Base-by-base conservation (phyloP, 2,888 invertebrate genomes). In the Lutraria lutraria region DNA sequence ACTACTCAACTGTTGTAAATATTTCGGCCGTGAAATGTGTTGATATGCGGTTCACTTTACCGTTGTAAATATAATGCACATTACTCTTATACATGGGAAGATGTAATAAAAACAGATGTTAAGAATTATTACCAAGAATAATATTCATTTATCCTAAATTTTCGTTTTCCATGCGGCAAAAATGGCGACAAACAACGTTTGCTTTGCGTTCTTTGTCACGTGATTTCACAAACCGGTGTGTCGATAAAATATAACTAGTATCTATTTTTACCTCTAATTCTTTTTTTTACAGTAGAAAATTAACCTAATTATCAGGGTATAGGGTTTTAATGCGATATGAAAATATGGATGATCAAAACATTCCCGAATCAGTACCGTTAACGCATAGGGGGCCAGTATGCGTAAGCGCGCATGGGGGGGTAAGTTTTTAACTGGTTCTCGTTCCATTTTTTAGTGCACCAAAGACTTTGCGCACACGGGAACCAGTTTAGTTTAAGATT, bases 141-240 rank as follows among this genome's bases (percentile, higher is more conserved):
- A 21, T 52, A 52, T 53, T 52, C 81, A 53, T 54, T 53, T 54
- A 29, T 21, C 52, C 53, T 52, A 4, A 25, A 81, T 53, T 53
- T 81, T 81, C 31, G 81, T n/a, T 29, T 34, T 34, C 19, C 82
- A 60, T 82, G 82, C 82, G 82, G 56, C 34, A 31, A 82, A 82
- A 82, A 82, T 82, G 82, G 82, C 82, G 82, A 82, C 60, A 56
- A 56, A 56, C n/a, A 29, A 34, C 82, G 82, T 82, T 31, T 4
- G 31, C 25, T 29, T 82, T 56, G 60, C 82, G 82, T 82, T 19
- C 43, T 43, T 43, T 8, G 82, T 82, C 82, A 82, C 82, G 82
- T 82, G 82, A 81, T 29, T 68, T 68, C 8, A 25, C 0, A 60
- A 60, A 60, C n/a, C 21, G 21, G 8, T 16, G 60, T 68, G 25